Conservation (phyloP, 2,113 vertebrate species). For the Monopterus albus region DNA sequence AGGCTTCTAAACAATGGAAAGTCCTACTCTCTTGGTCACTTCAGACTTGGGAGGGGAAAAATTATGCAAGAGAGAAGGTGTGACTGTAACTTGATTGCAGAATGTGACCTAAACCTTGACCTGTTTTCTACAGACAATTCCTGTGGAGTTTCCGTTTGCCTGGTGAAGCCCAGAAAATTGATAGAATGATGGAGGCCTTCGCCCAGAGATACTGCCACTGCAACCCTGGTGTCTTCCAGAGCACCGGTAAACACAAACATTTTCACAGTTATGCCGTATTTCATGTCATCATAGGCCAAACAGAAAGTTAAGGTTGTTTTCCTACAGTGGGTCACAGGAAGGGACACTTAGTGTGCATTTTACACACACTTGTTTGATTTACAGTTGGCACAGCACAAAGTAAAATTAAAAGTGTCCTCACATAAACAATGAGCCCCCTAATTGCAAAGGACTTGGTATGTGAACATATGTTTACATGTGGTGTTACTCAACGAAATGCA, state of each 20-base stretch:
- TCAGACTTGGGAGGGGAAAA: neutral
- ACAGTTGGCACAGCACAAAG: neutral
- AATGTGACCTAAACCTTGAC: slow-evolving; percentile 28
- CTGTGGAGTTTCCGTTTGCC: slow-evolving; percentile 95
- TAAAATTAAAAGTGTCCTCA: neutral
- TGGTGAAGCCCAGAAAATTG: slow-evolving; percentile 93
- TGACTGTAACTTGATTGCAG: slow-evolving; percentile 4
- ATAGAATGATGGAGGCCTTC: slow-evolving; percentile 96
- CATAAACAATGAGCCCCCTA: slow-evolving; percentile 3
- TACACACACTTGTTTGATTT: neutral
- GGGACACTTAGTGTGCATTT: neutral
- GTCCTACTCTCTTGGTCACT: neutral
- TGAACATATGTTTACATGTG: too few species aligned
- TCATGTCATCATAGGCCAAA: neutral
- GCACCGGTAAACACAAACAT: slow-evolving; percentile 82
- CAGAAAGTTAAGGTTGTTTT: neutral
- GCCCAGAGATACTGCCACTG: slow-evolving; percentile 92
- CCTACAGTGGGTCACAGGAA: slow-evolving; percentile 13
- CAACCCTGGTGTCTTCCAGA: slow-evolving; percentile 92
- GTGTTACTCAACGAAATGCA: too few species aligned
- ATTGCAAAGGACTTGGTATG: too few species aligned
- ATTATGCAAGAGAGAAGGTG: neutral
- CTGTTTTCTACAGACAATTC: slow-evolving; percentile 84
- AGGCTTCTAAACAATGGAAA: slow-evolving; percentile 24
- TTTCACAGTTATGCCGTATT: neutral